These are phyloP conservation scores for Cacatua alba DNA, from an alignment of 2,113 vertebrate species.

Conservation along the genomic window DNA sequence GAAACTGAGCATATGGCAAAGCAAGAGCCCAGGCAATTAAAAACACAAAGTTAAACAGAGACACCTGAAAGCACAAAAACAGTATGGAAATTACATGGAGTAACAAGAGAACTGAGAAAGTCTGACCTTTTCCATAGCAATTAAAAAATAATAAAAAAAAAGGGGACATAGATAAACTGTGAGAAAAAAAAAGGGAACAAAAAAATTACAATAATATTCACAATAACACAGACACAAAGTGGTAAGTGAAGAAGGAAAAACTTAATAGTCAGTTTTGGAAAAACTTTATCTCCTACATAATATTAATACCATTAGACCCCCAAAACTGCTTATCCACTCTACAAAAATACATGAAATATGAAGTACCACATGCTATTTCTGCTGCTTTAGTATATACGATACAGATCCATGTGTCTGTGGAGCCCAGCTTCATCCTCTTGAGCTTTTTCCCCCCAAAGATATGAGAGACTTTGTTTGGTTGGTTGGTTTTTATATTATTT, in stretches of 20 bases:
- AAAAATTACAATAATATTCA: not conserved
- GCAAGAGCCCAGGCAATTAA: slow-evolving; percentile 96
- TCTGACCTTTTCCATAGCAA: not conserved
- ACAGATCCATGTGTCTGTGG: accelerated
- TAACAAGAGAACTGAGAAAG: not conserved
- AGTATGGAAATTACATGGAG: slow-evolving; percentile 30
- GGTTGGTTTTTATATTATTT: not conserved
- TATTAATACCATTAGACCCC: not conserved
- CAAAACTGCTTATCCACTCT: not conserved
- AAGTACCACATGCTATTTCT: not conserved
- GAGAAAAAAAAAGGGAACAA: not conserved
- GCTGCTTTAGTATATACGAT: not conserved
- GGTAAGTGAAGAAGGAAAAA: not conserved
- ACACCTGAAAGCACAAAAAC: slow-evolving; percentile 85
- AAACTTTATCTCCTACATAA: not conserved
- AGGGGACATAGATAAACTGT: not conserved
- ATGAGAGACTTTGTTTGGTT: not conserved
- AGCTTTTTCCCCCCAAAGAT: not conserved
- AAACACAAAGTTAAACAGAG: slow-evolving; percentile 91
- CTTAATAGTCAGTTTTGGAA: not conserved
- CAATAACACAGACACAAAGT: not conserved
- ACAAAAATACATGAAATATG: not conserved
- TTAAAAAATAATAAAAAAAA: not conserved
- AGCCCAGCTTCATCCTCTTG: not conserved
- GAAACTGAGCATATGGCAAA: slow-evolving; percentile 91